Evolutionary conservation across 2,888 invertebrate genomes (phyloP), one percentile per base, ranked within the genome.

Genomic region (Mimumesa dahlbomi): DNA sequence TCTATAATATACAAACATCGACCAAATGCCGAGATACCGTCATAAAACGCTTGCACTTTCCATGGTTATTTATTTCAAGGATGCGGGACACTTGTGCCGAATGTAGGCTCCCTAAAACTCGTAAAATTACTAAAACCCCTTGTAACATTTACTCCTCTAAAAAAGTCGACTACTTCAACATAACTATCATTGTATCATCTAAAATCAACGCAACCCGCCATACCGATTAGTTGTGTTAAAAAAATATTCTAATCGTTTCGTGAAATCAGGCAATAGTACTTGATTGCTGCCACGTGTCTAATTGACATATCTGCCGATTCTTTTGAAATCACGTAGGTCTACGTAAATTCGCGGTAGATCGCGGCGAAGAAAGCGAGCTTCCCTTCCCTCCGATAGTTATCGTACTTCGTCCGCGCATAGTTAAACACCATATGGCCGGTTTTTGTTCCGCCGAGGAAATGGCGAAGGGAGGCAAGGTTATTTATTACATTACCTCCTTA

Each of bases 361-460:
- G 38, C 21, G 48, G 34, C 11, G 40, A 68, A 48, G 69, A 74
- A 72, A 64, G 62, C 52, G 21, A 40, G 52, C 25, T 57, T 18
- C 68, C 66, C 65, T 70, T 69, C 73, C 21, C 54, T 63, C 70
- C 73, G 83, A 84, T 83, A 70, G 52, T 71, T 64, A 79, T 84
- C 77, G 75, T 73, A 52, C 56, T 63, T 58, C 65, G 69, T 68
- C 71, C 70, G 65, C 64, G 48, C 54, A 69, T 78, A 74, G 76
- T 79, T 80, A 70, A 74, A 69, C 68, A 75, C 83, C 85, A 83
- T 83, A 83, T 84, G 83, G 75, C 54, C 19, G 63, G 49, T 78
- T 80, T 78, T 79, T 75, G 73, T 79, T 73, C 68, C 65, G 56
- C 43, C 62, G 57, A 73, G 78, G 75, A 76, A 77, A 68, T 53